Base-by-base conservation (phyloP, 23 tunicate species). In the Pegea sp. region DNA sequence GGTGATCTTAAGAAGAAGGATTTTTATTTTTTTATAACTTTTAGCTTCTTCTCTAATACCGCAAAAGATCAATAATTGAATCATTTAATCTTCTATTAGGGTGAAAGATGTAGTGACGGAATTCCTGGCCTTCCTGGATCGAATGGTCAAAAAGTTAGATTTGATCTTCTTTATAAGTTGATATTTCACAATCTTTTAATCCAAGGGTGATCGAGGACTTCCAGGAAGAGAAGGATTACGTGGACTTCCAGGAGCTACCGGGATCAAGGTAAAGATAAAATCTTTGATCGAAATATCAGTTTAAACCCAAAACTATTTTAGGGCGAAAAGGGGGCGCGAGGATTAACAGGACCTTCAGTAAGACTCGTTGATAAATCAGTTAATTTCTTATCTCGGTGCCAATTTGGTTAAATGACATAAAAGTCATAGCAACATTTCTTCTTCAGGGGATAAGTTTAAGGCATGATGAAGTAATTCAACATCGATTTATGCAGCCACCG, bases 321-420 rank as follows among this genome's bases (percentile, higher is more conserved):
- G 46, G 46, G 46, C 11, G 46, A 38, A 38, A 38, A 38, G 16
- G 46, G 46, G 11, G 11, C 46, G 11, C 46, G 46, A 38, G 46
- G 46, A 38, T 16, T 38, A 8, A 38, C 46, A 8, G 46, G 46
- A 38, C 46, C 46, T 16, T 38, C 46, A 16, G 46, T 38, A 38
- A 38, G 46, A 38, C 46, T 38, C 46, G 46, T 38, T 38, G 46
- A 38, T 38, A 11, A 38, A n/a, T n/a, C n/a, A n/a, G n/a, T n/a
- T n/a, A n/a, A n/a, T n/a, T n/a, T n/a, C n/a, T n/a, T n/a, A n/a
- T n/a, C n/a, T n/a, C n/a, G n/a, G n/a, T n/a, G n/a, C n/a, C n/a
- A n/a, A n/a, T n/a, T n/a, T n/a, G n/a, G n/a, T n/a, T n/a, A n/a
- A n/a, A n/a, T n/a, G n/a, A n/a, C n/a, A n/a, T n/a, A n/a, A n/a